Evolutionary conservation across 2,113 vertebrate genomes (phyloP).

Genomic region (Turdus rufiventris): DNA sequence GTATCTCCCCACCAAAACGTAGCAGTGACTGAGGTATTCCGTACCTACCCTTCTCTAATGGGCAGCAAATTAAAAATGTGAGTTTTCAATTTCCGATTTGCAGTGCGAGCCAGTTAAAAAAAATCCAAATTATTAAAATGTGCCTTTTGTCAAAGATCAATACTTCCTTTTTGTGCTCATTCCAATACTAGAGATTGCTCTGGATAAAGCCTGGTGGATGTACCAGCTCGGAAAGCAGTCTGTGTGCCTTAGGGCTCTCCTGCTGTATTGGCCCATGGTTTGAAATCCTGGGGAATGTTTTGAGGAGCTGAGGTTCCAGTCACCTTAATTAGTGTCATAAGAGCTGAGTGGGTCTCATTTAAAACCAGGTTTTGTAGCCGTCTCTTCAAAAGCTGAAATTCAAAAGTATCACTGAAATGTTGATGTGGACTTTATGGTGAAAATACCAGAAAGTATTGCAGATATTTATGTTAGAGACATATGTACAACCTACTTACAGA

Average conservation of each 20-base stretch:
- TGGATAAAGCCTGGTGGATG: background rate
- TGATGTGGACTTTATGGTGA: fast-evolving
- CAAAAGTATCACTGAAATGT: background rate
- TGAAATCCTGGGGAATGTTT: background rate
- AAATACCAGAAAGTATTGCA: background rate
- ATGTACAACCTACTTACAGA: background rate
- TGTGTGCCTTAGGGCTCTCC: background rate
- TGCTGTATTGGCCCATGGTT: background rate
- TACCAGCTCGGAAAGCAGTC: background rate
- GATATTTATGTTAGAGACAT: background rate
- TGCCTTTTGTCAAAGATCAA: background rate
- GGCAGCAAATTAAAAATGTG: background rate
- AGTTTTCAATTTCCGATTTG: background rate
- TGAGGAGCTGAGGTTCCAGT: background rate
- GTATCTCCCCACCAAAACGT: background rate
- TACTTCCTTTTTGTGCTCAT: background rate
- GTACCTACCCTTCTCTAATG: too few species aligned
- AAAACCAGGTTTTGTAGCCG: background rate
- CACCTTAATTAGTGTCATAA: background rate
- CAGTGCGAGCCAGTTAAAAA: background rate
- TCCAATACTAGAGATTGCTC: background rate
- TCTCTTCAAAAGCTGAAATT: background rate
- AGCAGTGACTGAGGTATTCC: background rate
- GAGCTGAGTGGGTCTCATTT: background rate
- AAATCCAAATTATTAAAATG: background rate